Percentiles rank a stretch among this genome's conserved stretches.
Conservation (phyloP, 2,888 invertebrate genomes). For the Nymphalis c-album region DNA sequence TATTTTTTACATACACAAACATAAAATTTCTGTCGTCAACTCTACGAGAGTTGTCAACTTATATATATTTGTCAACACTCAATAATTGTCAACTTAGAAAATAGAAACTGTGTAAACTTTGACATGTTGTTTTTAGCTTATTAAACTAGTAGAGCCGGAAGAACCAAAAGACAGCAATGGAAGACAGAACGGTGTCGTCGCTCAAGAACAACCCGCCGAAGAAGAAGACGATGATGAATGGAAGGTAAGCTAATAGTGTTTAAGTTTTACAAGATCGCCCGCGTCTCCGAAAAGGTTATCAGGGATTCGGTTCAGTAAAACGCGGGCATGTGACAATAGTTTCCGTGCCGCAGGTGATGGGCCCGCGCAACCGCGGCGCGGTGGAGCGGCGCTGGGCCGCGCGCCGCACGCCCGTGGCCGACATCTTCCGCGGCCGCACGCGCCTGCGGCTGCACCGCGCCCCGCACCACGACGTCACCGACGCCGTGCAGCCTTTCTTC, state of each 20-base stretch:
- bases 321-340: neutral
- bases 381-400: conserved; percentile 89
- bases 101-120: neutral
- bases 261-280: neutral
- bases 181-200: conserved; percentile 70
- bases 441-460: conserved; percentile 90
- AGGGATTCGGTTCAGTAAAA: neutral
- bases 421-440: conserved; percentile 95
- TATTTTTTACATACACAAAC: too few species aligned
- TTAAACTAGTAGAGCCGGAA: conserved; percentile 81
- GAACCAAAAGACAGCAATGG: conserved; percentile 66
- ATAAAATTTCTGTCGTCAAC: too few species aligned
- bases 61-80: too few species aligned
- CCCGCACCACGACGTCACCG: conserved; percentile 86
- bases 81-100: too few species aligned
- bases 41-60: too few species aligned
- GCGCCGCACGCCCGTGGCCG: conserved; percentile 91
- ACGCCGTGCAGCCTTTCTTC: conserved; percentile 97
- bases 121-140: conserved; percentile 65
- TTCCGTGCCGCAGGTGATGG: conserved; percentile 85
- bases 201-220: conserved; percentile 63
- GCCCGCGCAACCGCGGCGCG: conserved; percentile 92
- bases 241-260: conserved; percentile 76
- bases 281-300: neutral
- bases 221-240: conserved; percentile 84